phyloP scores from a whole-genome alignment of 2,113 vertebrate genomes.

The Corvus moneduloides region DNA sequence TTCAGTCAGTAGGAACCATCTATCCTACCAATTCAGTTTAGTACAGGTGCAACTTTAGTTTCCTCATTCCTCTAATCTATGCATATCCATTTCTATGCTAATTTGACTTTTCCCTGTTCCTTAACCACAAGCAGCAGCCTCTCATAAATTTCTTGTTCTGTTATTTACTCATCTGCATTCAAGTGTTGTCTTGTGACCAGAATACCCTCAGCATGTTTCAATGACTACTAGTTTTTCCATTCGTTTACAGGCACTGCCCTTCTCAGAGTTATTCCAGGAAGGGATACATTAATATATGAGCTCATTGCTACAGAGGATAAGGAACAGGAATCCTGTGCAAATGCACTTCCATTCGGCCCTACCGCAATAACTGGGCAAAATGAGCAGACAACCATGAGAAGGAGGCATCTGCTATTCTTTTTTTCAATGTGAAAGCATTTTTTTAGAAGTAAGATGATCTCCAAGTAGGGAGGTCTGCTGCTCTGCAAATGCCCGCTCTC shows the following conservation, averaged over 20 bases:
- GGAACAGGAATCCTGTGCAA: not conserved
- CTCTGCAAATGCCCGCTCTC: not conserved
- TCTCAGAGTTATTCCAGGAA: not conserved
- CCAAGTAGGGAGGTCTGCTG: not conserved
- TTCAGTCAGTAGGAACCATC: not conserved
- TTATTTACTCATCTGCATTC: not conserved
- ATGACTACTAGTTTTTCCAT: not conserved
- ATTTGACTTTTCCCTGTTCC: not conserved
- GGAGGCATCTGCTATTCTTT: not conserved
- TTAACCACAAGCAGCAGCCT: not conserved
- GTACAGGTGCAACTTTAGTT: not conserved
- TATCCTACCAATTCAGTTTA: not conserved
- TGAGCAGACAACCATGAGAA: not conserved
- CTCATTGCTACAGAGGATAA: not conserved
- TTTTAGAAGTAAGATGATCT: not conserved
- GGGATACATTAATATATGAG: not conserved
- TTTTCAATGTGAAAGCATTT: not conserved
- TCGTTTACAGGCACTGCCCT: fast-evolving
- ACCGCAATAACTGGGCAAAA: not conserved
- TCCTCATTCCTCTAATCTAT: not conserved
- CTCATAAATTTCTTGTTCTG: not conserved
- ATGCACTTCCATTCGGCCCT: not conserved
- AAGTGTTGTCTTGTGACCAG: not conserved
- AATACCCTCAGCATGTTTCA: not conserved
- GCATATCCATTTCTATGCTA: not conserved